Evolutionary conservation across 2,797 vertebrate genomes (phyloP), one percentile per base, ranked within the genome.

Genomic region (Trematomus bernacchii): DNA sequence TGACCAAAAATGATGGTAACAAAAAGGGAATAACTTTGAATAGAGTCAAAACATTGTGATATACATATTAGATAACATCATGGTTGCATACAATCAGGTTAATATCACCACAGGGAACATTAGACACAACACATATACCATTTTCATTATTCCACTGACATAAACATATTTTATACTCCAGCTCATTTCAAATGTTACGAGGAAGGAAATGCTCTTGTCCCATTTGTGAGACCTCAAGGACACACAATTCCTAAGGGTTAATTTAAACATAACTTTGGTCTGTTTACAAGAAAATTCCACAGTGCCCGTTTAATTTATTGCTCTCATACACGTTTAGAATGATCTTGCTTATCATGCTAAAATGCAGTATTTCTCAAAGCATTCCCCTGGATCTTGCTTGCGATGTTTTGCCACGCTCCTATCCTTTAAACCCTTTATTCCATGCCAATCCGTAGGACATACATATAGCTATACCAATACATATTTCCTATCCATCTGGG

Each of bases 381-480:
- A 9, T 63, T 60, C 40, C 47, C n/a, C 59, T 48, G 33, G 62
- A 52, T 21, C 58, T 18, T 9, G 5, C 19, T 16, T 7, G 51
- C 18, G 66, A 73, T 64, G 27, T 27, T 48, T 27, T 30, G 37
- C 70, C 73, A 66, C 27, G 15, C 64, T 66, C n/a, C 57, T 18
- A 42, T 6, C 58, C 21, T 50, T 47, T 46, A 50, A 62, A 50
- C 58, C 16, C 47, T 70, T 76, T 62, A 48, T 65, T 73, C 51
- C 30, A 47, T 51, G 33, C 62, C 74, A 81, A 77, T 80, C 59
- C 82, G 69, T 37, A 37, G 33, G 7, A 72, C 58, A 80, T 65
- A 76, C 59, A 86, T 23, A 72, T 16, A 63, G 76, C 72, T 58
- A 79, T 73, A 83, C 69, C 66, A 77, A 85, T 73, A 86, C 79